A percentile compares a stretch with the other conserved stretches of the same genome.
phyloP scores from a whole-genome alignment of 2,797 vertebrate genomes.

The Falco columbarius region DNA sequence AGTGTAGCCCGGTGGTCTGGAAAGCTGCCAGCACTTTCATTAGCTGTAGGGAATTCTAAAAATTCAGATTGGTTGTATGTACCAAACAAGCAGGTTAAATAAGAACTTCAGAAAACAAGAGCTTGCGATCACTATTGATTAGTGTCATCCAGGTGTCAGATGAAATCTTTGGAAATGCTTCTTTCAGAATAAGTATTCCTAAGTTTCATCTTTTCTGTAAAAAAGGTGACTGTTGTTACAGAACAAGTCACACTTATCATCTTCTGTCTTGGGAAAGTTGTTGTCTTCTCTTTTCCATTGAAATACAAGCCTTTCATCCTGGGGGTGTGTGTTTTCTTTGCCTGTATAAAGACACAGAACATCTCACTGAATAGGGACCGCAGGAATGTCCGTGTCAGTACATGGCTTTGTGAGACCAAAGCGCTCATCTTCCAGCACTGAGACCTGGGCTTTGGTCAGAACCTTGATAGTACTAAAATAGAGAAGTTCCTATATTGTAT shows the following conservation, averaged over 20 bases:
- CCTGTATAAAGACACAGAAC: not conserved
- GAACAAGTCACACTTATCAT: not conserved
- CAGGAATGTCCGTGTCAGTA: not conserved
- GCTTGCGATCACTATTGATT: not conserved
- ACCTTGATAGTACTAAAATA: not conserved
- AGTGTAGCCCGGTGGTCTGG: not conserved
- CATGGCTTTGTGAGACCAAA: not conserved
- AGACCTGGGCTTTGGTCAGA: not conserved
- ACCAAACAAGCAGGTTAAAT: not conserved
- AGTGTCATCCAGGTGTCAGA: not conserved
- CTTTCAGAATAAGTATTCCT: not conserved
- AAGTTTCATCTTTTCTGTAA: not conserved
- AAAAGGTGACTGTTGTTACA: not conserved
- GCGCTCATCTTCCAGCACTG: not conserved
- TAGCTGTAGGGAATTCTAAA: not conserved
- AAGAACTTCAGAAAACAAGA: not conserved
- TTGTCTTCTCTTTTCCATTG: not conserved
- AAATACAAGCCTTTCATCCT: not conserved
- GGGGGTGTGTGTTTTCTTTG: not conserved
- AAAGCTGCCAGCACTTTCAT: not conserved
- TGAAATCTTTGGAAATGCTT: not conserved
- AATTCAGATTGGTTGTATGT: not conserved
- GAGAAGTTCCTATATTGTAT: not conserved
- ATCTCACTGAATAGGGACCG: too few relatives aligned
- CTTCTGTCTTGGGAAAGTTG: not conserved